Evolutionary conservation across 2,113 vertebrate genomes (phyloP).

Genomic region (Corythornis vintsioides): DNA sequence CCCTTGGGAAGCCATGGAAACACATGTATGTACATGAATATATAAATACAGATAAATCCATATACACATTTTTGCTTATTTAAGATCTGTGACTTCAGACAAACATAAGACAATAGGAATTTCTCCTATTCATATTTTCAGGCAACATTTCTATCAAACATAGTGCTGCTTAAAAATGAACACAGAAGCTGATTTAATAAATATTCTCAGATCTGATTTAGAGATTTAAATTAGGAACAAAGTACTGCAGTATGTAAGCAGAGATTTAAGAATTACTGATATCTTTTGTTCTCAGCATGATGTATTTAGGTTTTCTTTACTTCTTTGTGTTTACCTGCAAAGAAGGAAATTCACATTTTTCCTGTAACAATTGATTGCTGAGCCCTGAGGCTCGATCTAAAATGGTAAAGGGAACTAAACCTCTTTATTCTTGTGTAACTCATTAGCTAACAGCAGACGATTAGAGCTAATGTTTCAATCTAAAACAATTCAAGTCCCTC

Average conservation of each 20-base stretch:
- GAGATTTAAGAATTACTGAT: constrained; percentile 45
- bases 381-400: constrained; percentile 17
- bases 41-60: not conserved
- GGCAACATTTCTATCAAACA: not conserved
- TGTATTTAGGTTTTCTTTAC: constrained; percentile 36
- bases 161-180: not conserved
- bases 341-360: constrained; percentile 36
- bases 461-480: constrained; percentile 51
- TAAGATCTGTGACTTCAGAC: not conserved
- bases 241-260: constrained; percentile 17
- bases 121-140: not conserved
- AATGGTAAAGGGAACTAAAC: constrained; percentile 57
- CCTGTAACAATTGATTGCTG: constrained; percentile 21
- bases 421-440: constrained; percentile 66
- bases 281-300: not conserved
- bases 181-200: constrained; percentile 40
- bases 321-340: constrained; percentile 56
- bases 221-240: constrained; percentile 48
- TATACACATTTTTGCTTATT: not conserved
- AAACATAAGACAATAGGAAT: not conserved
- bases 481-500: constrained; percentile 50
- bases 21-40: not conserved
- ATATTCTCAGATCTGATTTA: constrained; percentile 58
- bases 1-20: not conserved
- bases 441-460: constrained; percentile 34